Conservation (phyloP, 1,140 invertebrate species). For the Monomorium pharaonis region DNA sequence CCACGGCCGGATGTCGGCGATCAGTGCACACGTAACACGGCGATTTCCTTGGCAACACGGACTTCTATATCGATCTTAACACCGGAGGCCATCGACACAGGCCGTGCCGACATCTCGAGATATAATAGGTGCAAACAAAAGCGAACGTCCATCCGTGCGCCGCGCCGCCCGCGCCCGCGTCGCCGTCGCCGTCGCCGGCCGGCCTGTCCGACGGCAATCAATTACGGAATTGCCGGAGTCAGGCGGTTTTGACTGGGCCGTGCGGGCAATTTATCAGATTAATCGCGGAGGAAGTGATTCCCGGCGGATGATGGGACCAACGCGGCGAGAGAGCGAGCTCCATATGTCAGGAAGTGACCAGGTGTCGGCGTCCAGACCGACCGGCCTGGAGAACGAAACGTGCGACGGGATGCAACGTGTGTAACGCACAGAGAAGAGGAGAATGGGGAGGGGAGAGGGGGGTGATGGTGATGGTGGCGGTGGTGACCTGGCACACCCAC, state of each 20-base stretch:
- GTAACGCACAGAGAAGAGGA: background rate
- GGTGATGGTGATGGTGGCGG: background rate
- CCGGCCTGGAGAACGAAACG: background rate
- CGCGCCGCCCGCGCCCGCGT: background rate
- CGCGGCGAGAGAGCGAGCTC: constrained; percentile 30
- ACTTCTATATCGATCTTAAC: constrained; percentile 48
- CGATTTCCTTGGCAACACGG: background rate
- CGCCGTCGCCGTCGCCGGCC: too few species aligned
- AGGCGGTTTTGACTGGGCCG: constrained; percentile 65
- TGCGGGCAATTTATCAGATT: constrained; percentile 78
- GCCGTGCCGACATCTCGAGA: constrained; percentile 29
- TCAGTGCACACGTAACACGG: background rate
- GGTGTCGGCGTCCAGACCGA: constrained; percentile 71
- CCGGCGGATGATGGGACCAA: constrained; percentile 59
- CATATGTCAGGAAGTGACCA: constrained; percentile 79
- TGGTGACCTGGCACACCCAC: constrained; percentile 53
- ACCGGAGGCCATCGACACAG: background rate
- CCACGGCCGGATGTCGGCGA: background rate
- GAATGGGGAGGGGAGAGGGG: background rate
- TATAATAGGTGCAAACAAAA: constrained; percentile 50
- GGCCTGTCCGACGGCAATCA: constrained; percentile 69
- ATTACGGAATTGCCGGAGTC: constrained; percentile 76
- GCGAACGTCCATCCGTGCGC: constrained; percentile 2
- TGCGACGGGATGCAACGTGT: background rate
- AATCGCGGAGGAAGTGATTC: constrained; percentile 77